These are phyloP conservation scores for Musca vetustissima DNA, from an alignment of 1,140 invertebrate genomes.

Conservation along the genomic window DNA sequence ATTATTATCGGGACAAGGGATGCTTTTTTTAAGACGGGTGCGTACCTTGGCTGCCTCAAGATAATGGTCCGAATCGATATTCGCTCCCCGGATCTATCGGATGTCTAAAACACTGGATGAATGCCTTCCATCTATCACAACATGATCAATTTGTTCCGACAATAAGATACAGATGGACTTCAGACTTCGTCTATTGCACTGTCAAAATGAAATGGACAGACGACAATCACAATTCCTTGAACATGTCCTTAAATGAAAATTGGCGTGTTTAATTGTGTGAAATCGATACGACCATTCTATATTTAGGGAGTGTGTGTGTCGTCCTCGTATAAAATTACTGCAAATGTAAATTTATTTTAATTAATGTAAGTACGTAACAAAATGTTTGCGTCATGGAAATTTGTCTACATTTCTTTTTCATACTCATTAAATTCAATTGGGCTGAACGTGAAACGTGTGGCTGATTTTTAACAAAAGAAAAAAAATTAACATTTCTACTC, in stretches of 20 bases:
- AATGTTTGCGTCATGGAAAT: constrained; percentile 54
- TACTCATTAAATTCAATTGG: constrained; percentile 39
- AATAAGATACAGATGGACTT: too few species aligned
- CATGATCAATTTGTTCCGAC: too few species aligned
- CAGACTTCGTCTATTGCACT: too few species aligned
- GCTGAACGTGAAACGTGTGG: not conserved
- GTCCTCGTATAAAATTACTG: constrained; percentile 50
- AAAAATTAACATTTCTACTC: too few species aligned
- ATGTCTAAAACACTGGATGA: too few species aligned
- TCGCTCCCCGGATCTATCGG: too few species aligned
- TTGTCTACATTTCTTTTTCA: constrained; percentile 39
- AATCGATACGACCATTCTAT: not conserved
- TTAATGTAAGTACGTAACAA: constrained; percentile 56
- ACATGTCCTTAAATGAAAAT: not conserved
- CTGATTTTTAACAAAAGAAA: constrained; percentile 4
- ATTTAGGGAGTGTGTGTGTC: not conserved
- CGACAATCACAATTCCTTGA: too few species aligned
- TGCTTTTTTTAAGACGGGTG: too few species aligned
- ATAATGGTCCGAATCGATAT: too few species aligned
- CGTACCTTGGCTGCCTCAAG: too few species aligned
- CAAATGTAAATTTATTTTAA: constrained; percentile 57
- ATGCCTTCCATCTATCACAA: too few species aligned
- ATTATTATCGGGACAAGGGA: too few species aligned
- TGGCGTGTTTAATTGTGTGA: not conserved
- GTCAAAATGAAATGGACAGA: not conserved